Evolutionary conservation across 2,797 vertebrate species (phyloP), one percentile per base, ranked within the genome.

Genomic region (Tachyglossus aculeatus): DNA sequence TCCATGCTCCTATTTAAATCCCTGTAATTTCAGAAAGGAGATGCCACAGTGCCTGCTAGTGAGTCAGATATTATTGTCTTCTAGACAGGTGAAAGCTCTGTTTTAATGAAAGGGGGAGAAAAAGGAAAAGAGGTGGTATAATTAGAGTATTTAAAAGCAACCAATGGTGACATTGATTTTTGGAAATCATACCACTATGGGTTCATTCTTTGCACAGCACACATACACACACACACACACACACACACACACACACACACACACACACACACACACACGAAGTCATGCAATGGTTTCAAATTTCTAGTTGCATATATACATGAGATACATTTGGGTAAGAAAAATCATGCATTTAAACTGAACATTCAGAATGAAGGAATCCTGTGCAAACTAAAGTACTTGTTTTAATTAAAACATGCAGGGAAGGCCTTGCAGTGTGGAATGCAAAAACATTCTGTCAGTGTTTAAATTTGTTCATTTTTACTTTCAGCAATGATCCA

Each of bases 1-100:
- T 65, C 63, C 47, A 58, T 78, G 62, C 67, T 33, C 9, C 13
- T 52, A 29, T 48, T 53, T 12, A 65, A 77, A 44, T 38, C 66
- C 70, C 64, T 70, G 41, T 78, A 70, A 82, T 74, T 59, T 59
- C 37, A 79, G 14, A 6, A 27, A 32, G 66, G 68, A 7, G 15
- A n/a, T 50, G 27, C 31, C 60, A 41, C 25, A 10, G 9, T 48
- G 45, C 50, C 25, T 47, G 9, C 39, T 65, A 53, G 22, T 16
- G 60, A 68, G 5, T 55, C 43, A 71, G 29, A 71, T 32, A 50
- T 9, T 41, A n/a, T 37, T 45, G 43, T 51, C 47, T 25, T 41
- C 15, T 5, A 57, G 54, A 65, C 43, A 75, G 33, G 19, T 54
- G 34, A 50, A 69, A 24, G 2, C 3, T 55, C 75, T 82, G 34